Base-by-base conservation (phyloP, 2,113 vertebrate species). In the Ptilorrhoa leucosticta region DNA sequence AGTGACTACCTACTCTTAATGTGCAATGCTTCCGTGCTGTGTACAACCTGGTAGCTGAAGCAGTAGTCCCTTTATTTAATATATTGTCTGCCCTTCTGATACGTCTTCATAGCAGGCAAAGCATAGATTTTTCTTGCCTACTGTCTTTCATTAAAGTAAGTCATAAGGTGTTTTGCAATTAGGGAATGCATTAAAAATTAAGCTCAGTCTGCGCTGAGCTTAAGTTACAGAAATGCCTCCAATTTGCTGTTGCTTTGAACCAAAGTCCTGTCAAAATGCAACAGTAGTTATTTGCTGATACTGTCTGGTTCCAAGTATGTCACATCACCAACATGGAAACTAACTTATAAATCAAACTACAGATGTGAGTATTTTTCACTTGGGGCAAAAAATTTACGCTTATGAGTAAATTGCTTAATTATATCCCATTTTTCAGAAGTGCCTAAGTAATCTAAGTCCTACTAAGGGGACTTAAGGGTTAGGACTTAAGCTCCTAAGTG, bases 401-500 rank as follows among this genome's bases (percentile, higher is more conserved):
- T 94, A 45, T 61, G 12, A 80, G 20, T 66, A 84, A 91, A 91
- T 87, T 93, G 14, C 63, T 72, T 90, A 68, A 68, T 72, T 90
- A 54, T 48, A 90, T 93, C 79, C 48, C 39, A 75, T 90, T 94
- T 96, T 96, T 79, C 65, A 87, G 65, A 95, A 79, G 48, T 63
- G 61, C 65, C 60, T 85, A 83, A 79, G 89, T 81, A 92, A 65
- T 83, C 71, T 73, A 87, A 95, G 87, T 84, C 95, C 77, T 94
- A 13, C 83, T 94, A 96, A 93, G 28, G 71, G 71, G 76, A 92
- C 89, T 96, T 96, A 93, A 88, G 68, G 40, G 63, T 83, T 94
- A 80, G 51, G n/a, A 95, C 30, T 78, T 93, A 94, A 93, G 83
- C 80, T 93, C n/a, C 13, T 91, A 94, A 96, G 79, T 97, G 68